Evolutionary conservation across 2,113 vertebrate species (phyloP).

Genomic region (Zapus hudsonius): DNA sequence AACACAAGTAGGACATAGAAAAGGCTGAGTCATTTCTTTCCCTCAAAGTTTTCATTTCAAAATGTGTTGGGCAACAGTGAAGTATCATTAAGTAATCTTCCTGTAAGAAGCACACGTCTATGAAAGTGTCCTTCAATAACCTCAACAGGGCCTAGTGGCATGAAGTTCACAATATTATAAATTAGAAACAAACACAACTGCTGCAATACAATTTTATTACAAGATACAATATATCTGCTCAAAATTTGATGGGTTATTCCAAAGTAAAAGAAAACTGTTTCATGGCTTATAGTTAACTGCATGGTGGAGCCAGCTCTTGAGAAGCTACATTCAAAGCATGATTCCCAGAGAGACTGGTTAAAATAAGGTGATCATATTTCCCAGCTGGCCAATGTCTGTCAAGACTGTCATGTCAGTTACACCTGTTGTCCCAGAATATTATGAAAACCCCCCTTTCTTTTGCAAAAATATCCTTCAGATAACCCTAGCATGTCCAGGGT

Average conservation of each 20-base stretch:
- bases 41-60: constrained; percentile 59
- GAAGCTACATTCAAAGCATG: constrained; percentile 27
- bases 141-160: not conserved
- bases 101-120: constrained; percentile 38
- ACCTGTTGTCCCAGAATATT: not conserved
- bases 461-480: not conserved
- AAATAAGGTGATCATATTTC: constrained; percentile 9
- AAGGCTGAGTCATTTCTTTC: constrained; percentile 65
- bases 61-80: constrained; percentile 44
- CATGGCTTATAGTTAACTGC: not conserved
- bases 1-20: constrained; percentile 42
- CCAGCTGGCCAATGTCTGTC: not conserved
- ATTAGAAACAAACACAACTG: constrained; percentile 12
- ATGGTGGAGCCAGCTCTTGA: not conserved
- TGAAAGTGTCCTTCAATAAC: constrained; percentile 62
- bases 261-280: constrained; percentile 13
- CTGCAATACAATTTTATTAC: not conserved
- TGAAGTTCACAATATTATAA: constrained; percentile 12
- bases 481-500: too few relatives aligned
- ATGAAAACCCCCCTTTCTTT: not conserved
- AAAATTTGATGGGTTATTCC: constrained; percentile 17
- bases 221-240: not conserved
- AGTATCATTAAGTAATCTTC: constrained; percentile 71
- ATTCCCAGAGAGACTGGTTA: not conserved
- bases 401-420: not conserved